These are phyloP conservation scores for Leptinotarsa haldemani DNA, from an alignment of 2,888 invertebrate genomes.

Conservation along the genomic window DNA sequence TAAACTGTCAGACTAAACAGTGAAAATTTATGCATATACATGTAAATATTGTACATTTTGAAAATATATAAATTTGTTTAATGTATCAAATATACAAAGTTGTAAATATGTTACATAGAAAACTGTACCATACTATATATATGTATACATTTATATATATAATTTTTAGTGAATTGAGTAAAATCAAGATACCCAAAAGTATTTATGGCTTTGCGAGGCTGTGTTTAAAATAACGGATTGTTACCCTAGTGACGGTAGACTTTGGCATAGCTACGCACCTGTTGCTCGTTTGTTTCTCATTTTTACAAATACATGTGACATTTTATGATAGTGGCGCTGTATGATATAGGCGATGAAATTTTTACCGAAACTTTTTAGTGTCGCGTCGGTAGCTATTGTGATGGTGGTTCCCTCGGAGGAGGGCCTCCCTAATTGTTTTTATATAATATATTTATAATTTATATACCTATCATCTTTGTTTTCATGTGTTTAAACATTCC, in stretches of 20 bases:
- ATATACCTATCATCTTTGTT: slow-evolving; percentile 63
- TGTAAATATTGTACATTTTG: slow-evolving; percentile 47
- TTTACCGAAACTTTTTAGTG: slow-evolving; percentile 62
- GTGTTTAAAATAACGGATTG: slow-evolving; percentile 68
- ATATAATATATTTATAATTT: slow-evolving; percentile 65
- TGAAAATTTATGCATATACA: slow-evolving; percentile 48
- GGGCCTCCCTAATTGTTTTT: slow-evolving; percentile 62
- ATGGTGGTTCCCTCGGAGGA: slow-evolving; percentile 57
- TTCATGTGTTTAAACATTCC: slow-evolving; percentile 63
- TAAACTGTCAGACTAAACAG: slow-evolving; percentile 40
- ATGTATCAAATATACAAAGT: slow-evolving; percentile 55
- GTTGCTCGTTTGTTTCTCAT: slow-evolving; percentile 56
- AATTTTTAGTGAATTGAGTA: slow-evolving; percentile 55
- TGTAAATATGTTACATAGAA: slow-evolving; percentile 65
- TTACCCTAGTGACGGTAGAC: slow-evolving; percentile 60
- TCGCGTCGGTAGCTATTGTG: slow-evolving; percentile 65
- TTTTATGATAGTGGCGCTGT: slow-evolving; percentile 61
- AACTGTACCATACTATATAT: slow-evolving; percentile 55
- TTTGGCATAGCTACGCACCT: slow-evolving; percentile 62
- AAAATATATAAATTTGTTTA: slow-evolving; percentile 46
- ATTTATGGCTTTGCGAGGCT: slow-evolving; percentile 72
- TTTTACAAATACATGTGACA: slow-evolving; percentile 48
- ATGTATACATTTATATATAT: slow-evolving; percentile 43
- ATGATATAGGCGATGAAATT: slow-evolving; percentile 59
- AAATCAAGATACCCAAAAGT: slow-evolving; percentile 66